phyloP scores from a whole-genome alignment of 92 coral and sea anemone genomes.

The Umimayanthus chanpuru region DNA sequence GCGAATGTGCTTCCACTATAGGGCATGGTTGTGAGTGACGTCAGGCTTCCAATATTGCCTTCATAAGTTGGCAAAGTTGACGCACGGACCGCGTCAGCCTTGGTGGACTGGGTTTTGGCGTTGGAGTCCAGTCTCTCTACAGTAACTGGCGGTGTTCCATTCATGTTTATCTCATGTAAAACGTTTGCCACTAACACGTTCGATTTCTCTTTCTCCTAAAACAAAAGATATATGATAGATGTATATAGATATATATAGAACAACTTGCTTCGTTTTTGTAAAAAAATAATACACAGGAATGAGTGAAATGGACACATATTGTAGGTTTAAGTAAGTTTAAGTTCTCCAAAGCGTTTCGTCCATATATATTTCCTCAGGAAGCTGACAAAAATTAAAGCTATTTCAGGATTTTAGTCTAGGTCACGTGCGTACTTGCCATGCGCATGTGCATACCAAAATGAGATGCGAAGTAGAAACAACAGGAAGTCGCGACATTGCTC shows the following conservation, averaged over 20 bases:
- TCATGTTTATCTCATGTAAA: not conserved
- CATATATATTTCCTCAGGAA: too few relatives aligned
- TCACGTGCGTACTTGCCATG: too few relatives aligned
- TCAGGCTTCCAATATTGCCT: conserved; percentile 58
- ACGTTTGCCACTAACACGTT: not conserved
- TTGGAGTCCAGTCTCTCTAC: conserved; percentile 35
- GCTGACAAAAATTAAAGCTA: too few relatives aligned
- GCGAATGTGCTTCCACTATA: conserved; percentile 55
- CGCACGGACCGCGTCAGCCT: conserved; percentile 21
- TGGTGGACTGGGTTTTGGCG: conserved; percentile 55
- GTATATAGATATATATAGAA: not conserved
- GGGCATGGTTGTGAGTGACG: conserved; percentile 59
- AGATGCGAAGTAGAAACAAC: too few relatives aligned
- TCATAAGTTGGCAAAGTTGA: conserved; percentile 52
- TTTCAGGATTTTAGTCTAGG: too few relatives aligned
- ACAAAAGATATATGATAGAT: not conserved
- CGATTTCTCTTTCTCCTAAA: conserved; percentile 12
- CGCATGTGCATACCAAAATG: too few relatives aligned
- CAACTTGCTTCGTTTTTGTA: not conserved
- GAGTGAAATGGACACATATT: too few relatives aligned
- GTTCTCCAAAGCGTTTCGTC: too few relatives aligned
- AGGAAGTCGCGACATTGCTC: too few relatives aligned
- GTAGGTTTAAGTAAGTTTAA: too few relatives aligned
- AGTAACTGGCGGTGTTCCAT: not conserved
- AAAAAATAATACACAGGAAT: too few relatives aligned